Conservation (phyloP, 30 jellyfish, hydroid and myxozoan genomes). For the Rhopilema esculentum region DNA sequence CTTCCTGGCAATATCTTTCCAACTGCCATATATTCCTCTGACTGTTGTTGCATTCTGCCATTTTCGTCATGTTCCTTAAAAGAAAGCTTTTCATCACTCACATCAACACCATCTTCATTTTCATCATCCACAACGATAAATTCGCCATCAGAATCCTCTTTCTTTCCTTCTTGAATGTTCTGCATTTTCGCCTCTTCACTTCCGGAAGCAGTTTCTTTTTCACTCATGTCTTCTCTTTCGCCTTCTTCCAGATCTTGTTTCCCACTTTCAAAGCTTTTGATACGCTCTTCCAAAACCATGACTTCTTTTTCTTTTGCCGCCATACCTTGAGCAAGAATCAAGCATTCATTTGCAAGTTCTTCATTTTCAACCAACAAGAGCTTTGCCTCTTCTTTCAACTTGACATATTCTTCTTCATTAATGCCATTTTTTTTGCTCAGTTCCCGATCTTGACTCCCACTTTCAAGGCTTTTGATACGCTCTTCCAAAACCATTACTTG, state of each 20-base stretch:
- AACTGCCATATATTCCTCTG: background rate
- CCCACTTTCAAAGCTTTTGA: background rate
- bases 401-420: background rate
- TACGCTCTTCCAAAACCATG: background rate
- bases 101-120: background rate
- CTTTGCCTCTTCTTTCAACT: background rate
- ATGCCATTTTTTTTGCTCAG: background rate
- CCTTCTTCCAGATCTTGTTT: background rate
- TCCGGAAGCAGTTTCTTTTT: background rate
- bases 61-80: background rate
- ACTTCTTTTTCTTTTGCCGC: slow-evolving; percentile 5
- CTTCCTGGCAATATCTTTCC: background rate
- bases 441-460: background rate
- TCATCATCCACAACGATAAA: background rate
- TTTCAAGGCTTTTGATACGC: background rate
- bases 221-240: background rate
- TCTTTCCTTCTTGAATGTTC: background rate
- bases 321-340: slow-evolving; percentile 7
- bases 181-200: background rate
- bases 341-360: slow-evolving; percentile 6
- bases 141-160: background rate
- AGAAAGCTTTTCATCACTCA: background rate
- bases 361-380: slow-evolving; percentile 19
- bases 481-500: slow-evolving; percentile 13
- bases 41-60: background rate